Conservation (phyloP, 2,797 vertebrate genomes). For the Sciurus vulgaris region DNA sequence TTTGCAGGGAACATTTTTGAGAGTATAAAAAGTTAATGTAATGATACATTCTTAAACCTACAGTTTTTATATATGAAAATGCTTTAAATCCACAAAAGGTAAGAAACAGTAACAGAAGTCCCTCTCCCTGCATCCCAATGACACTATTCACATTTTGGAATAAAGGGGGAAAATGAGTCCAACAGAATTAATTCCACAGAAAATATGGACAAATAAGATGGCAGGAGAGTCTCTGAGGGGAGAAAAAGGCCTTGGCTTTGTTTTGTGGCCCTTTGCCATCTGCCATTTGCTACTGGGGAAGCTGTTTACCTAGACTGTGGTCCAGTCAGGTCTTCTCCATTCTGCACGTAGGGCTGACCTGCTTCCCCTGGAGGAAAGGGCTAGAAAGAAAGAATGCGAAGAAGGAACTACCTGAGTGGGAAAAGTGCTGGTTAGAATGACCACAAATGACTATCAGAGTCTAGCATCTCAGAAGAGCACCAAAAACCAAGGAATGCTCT, state of each 20-base stretch:
- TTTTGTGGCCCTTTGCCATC: background rate
- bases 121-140: background rate
- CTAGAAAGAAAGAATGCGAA: background rate
- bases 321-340: slow-evolving; percentile 17
- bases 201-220: background rate
- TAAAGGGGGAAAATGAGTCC: background rate
- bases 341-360: background rate
- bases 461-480: background rate
- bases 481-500: background rate
- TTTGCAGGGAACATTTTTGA: background rate
- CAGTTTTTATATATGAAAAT: background rate
- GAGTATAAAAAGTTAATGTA: background rate
- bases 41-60: background rate
- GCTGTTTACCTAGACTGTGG: background rate
- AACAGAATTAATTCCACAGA: background rate
- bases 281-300: background rate
- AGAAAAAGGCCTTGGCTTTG: background rate
- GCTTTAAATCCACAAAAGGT: background rate
- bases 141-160: background rate
- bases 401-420: background rate
- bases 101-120: background rate
- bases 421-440: background rate
- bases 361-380: background rate
- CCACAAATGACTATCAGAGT: background rate
- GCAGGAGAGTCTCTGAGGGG: background rate